A percentile compares a stretch with the other conserved stretches of the same genome.
Conservation (phyloP, 1,140 invertebrate genomes). For the Pseudomyrmex cubaensis region DNA sequence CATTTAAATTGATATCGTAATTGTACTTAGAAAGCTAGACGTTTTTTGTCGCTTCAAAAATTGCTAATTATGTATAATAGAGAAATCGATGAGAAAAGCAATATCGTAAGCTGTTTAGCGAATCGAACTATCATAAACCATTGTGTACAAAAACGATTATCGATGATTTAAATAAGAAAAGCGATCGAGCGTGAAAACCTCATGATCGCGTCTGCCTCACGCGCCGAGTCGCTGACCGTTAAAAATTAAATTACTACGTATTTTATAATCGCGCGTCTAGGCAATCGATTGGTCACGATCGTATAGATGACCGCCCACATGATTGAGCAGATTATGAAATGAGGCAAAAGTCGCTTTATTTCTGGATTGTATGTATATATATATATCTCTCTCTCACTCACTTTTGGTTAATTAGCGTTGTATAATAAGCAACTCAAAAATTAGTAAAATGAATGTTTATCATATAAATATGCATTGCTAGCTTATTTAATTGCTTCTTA, state of each 20-base stretch:
- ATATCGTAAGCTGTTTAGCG: neutral
- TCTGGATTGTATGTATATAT: neutral
- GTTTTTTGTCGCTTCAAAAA: neutral
- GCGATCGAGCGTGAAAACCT: constrained; percentile 51
- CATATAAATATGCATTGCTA: neutral
- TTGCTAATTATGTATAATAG: neutral
- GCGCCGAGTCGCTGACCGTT: constrained; percentile 56
- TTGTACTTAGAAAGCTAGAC: neutral
- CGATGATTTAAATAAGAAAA: constrained; percentile 61
- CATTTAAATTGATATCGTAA: neutral
- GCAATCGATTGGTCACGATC: constrained; percentile 78
- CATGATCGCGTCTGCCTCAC: constrained; percentile 16
- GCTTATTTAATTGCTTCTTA: constrained; percentile 36
- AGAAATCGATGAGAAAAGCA: neutral
- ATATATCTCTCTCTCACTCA: constrained; percentile 17
- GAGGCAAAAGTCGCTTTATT: constrained; percentile 10
- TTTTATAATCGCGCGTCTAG: constrained; percentile 75
- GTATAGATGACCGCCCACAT: constrained; percentile 73
- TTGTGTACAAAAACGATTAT: constrained; percentile 13
- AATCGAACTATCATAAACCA: neutral
- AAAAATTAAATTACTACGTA: constrained; percentile 79
- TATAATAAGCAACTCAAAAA: neutral
- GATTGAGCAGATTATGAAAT: constrained; percentile 56
- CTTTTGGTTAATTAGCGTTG: neutral
- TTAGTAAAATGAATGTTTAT: constrained; percentile 4